Conservation (phyloP, 92 coral and sea anemone genomes). For the Heliopora coerulea region DNA sequence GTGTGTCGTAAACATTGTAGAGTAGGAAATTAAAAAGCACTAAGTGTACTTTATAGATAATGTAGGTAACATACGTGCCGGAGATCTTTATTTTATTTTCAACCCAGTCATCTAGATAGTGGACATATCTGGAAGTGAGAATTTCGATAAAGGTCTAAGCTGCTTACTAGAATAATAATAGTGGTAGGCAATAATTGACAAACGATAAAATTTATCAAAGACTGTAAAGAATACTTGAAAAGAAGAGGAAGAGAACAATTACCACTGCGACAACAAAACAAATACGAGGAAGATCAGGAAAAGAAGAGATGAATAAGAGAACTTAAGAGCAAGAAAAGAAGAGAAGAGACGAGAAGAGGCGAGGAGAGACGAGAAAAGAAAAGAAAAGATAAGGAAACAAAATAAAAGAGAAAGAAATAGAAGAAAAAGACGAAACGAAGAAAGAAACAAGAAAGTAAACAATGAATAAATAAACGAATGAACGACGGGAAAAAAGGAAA, state of each 20-base stretch:
- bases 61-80: constrained; percentile 62
- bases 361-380: not conserved
- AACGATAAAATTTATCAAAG: no score
- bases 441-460: not conserved
- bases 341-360: not conserved
- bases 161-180: no score
- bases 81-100: constrained; percentile 75
- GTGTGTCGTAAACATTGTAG: no score
- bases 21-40: no score
- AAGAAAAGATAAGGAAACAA: not conserved
- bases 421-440: not conserved
- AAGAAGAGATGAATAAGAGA: no score
- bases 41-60: no score
- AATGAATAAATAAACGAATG: not conserved
- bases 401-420: not conserved
- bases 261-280: no score
- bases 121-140: constrained; percentile 74
- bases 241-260: no score
- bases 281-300: no score
- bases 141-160: no score
- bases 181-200: no score
- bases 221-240: no score
- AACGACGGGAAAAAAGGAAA: not conserved
- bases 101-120: constrained; percentile 89
- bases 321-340: not conserved